These are phyloP conservation scores for Antedon mediterranea DNA, from an alignment of 53 echinoderm and acorn worm genomes.

Conservation along the genomic window DNA sequence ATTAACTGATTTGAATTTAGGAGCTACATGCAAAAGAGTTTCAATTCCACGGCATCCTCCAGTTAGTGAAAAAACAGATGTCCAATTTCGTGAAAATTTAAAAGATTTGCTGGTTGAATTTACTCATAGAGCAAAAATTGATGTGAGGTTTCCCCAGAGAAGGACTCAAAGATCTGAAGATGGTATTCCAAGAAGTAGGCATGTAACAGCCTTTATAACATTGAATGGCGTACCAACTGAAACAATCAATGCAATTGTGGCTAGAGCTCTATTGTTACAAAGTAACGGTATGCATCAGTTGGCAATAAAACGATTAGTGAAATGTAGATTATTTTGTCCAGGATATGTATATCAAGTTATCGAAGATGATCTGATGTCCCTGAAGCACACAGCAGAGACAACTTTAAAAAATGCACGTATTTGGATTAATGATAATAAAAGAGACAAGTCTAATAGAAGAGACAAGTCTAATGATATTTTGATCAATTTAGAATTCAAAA, in stretches of 20 bases:
- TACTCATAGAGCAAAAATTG: neutral
- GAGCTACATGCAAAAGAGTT: neutral
- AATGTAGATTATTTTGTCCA: neutral
- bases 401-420: neutral
- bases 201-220: neutral
- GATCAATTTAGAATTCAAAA: neutral
- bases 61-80: neutral
- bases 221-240: neutral
- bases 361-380: neutral
- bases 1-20: neutral
- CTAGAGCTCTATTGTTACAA: neutral
- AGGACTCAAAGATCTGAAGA: neutral
- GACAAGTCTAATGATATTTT: neutral
- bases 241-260: neutral
- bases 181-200: neutral
- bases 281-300: neutral
- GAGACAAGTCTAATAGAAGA: neutral
- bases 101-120: neutral
- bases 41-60: conserved; percentile 11
- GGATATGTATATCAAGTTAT: neutral
- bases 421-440: neutral
- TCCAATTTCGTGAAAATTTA: neutral
- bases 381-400: neutral
- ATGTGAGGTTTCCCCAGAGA: neutral
- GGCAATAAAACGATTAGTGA: neutral